Evolutionary conservation across 2,797 vertebrate genomes (phyloP).

Genomic region (Austrolebias charrua): DNA sequence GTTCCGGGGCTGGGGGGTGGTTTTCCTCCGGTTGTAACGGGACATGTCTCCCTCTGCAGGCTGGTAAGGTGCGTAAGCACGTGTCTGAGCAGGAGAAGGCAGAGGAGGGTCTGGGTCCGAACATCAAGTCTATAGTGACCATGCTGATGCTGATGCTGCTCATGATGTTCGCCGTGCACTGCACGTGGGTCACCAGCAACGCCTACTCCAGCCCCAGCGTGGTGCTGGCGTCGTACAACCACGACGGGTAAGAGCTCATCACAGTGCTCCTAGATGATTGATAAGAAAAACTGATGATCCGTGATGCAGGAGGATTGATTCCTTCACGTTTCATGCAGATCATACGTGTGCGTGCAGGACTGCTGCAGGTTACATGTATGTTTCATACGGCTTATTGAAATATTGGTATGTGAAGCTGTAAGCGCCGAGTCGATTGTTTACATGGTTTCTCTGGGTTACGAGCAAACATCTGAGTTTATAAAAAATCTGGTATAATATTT

Average conservation of each 20-base stretch:
- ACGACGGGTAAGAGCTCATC: conserved; percentile 84
- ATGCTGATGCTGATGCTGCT: conserved; percentile 98
- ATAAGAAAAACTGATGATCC: conserved; percentile 14
- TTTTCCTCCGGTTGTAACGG: background rate
- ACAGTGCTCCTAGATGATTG: conserved; percentile 5
- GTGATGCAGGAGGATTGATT: conserved; percentile 12
- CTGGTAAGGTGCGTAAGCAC: conserved; percentile 97
- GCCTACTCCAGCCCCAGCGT: conserved; percentile 98
- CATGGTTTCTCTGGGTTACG: conserved; percentile 45
- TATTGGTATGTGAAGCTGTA: conserved; percentile 36
- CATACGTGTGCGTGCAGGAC: background rate
- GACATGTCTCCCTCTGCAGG: conserved; percentile 80
- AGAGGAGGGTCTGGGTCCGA: conserved; percentile 95
- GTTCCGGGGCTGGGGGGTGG: background rate
- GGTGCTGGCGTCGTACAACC: conserved; percentile 95
- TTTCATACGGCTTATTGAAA: conserved; percentile 53
- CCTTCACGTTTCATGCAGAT: conserved; percentile 29
- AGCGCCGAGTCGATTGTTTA: conserved; percentile 29
- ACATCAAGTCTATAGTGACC: conserved; percentile 97
- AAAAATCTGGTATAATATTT: conserved; percentile 47
- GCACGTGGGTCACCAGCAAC: conserved; percentile 98
- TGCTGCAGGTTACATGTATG: conserved; percentile 34
- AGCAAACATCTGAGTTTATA: conserved; percentile 31
- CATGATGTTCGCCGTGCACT: conserved; percentile 99
- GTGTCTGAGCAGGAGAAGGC: conserved; percentile 96